phyloP scores from a whole-genome alignment of 2,888 invertebrate genomes.

The Glyphotaelius pellucidus region DNA sequence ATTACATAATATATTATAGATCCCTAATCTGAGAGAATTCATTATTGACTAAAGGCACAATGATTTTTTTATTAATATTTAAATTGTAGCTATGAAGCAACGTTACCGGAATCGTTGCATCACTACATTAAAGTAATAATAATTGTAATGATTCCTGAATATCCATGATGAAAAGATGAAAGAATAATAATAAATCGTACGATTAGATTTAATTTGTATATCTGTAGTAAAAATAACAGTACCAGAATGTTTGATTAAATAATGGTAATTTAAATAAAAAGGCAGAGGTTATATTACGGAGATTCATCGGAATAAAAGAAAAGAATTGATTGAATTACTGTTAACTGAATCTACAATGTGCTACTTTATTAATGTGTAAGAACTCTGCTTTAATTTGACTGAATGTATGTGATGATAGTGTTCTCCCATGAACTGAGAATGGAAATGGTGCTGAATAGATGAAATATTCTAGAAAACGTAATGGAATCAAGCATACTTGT shows the following conservation, averaged over 20 bases:
- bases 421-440: background rate
- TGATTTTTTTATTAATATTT: background rate
- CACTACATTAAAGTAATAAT: constrained; percentile 2
- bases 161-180: constrained; percentile 2
- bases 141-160: background rate
- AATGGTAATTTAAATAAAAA: background rate
- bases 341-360: background rate
- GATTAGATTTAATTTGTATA: background rate
- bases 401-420: background rate
- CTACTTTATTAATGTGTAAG: background rate
- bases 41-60: background rate
- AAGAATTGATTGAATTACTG: background rate
- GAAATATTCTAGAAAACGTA: background rate
- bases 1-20: background rate
- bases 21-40: background rate
- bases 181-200: background rate
- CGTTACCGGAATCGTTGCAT: background rate
- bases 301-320: too few relatives aligned
- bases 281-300: background rate
- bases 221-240: background rate
- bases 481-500: constrained; percentile 77
- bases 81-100: background rate
- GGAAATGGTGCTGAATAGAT: background rate
- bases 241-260: background rate
- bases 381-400: background rate